A percentile compares a stretch with the other conserved stretches of the same genome.
These are phyloP conservation scores for Caradrina kadenii DNA, from an alignment of 2,888 invertebrate genomes.

Conservation along the genomic window DNA sequence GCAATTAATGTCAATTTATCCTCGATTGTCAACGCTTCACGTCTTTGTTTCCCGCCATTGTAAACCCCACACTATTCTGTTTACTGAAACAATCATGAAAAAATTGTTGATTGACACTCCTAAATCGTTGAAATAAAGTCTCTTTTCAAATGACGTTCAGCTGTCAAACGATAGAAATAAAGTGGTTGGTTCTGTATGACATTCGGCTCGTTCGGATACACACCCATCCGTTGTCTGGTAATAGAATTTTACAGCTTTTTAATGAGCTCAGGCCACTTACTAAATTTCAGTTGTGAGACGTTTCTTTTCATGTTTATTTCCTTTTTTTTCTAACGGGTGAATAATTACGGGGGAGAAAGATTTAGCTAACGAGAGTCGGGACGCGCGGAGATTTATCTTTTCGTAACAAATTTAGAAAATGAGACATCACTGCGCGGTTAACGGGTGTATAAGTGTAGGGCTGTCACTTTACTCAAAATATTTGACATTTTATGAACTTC, in stretches of 20 bases:
- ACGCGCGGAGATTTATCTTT: conserved; percentile 88
- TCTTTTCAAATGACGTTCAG: conserved; percentile 62
- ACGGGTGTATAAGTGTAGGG: conserved; percentile 64
- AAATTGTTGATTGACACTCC: conserved; percentile 58
- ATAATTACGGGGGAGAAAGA: conserved; percentile 87
- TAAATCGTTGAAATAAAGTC: conserved; percentile 62
- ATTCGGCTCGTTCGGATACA: conserved; percentile 70
- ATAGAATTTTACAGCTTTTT: conserved; percentile 89
- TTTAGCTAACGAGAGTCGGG: conserved; percentile 87
- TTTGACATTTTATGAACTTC: conserved; percentile 44
- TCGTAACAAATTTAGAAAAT: conserved; percentile 89
- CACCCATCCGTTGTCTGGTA: conserved; percentile 80
- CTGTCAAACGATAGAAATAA: conserved; percentile 55
- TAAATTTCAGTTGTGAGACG: conserved; percentile 83
- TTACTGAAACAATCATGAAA: conserved; percentile 53
- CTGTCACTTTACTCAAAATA: conserved; percentile 54
- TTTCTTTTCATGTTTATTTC: conserved; percentile 85
- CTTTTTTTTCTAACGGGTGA: conserved; percentile 78
- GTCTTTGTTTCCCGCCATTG: conserved; percentile 82
- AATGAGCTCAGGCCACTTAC: conserved; percentile 87
- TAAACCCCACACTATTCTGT: conserved; percentile 64
- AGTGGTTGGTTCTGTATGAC: conserved; percentile 52
- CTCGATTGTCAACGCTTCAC: conserved; percentile 82
- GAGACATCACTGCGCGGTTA: conserved; percentile 85
- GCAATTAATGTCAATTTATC: conserved; percentile 89